phyloP scores from a whole-genome alignment of 2,888 invertebrate species.

The Prosapia bicincta region DNA sequence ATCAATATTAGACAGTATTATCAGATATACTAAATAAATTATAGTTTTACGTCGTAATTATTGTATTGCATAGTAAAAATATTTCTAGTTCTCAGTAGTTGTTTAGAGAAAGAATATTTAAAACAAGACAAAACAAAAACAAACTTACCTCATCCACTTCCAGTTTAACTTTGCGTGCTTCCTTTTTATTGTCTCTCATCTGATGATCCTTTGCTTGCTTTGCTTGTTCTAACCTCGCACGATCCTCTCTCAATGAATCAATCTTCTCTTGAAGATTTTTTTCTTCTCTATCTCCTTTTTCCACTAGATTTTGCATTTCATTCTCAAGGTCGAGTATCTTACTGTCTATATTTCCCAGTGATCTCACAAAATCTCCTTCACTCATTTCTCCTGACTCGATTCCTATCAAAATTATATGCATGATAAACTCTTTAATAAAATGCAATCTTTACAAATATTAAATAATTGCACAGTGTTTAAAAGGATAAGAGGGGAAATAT shows the following conservation, averaged over 20 bases:
- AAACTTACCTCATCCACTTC: constrained; percentile 59
- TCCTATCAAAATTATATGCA: neutral
- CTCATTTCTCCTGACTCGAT: constrained; percentile 3
- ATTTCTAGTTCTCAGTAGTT: no score
- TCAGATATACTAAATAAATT: no score
- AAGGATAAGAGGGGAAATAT: no score
- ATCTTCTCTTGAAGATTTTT: constrained; percentile 54
- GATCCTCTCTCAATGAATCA: constrained; percentile 52
- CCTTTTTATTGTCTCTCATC: constrained; percentile 54
- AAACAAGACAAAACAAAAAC: no score
- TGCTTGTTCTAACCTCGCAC: constrained; percentile 64
- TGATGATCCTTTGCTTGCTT: constrained; percentile 58
- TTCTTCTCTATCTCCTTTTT: constrained; percentile 49
- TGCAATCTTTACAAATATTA: no score
- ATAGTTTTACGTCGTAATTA: no score
- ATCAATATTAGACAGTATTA: no score
- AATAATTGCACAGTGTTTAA: no score
- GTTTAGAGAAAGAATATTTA: neutral
- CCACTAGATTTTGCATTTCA: constrained; percentile 44
- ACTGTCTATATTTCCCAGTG: constrained; percentile 41
- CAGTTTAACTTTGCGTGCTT: constrained; percentile 53
- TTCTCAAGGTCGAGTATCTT: constrained; percentile 42
- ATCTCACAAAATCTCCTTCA: constrained; percentile 38
- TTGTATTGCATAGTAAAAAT: no score
- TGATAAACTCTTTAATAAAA: no score